phyloP scores from a whole-genome alignment of 1,140 invertebrate genomes.

The Holotrichia oblita region DNA sequence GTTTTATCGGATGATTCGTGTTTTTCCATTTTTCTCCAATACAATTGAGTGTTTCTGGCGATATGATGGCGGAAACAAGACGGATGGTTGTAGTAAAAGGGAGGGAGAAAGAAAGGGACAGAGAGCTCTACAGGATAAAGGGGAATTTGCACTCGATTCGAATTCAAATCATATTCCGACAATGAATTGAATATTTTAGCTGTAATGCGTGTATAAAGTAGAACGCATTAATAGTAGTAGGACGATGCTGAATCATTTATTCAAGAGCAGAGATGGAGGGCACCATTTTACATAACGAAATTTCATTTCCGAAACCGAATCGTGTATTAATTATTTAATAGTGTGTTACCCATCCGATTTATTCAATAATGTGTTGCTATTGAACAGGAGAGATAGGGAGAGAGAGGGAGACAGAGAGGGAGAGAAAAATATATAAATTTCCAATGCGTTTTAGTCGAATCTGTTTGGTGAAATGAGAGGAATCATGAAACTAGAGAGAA shows the following conservation, averaged over 20 bases:
- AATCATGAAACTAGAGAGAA: too few species aligned
- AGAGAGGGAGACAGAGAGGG: too few species aligned
- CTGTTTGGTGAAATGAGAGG: too few species aligned
- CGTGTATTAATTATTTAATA: neutral
- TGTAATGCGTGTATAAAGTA: neutral
- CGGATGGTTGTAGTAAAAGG: too few species aligned
- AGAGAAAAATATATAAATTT: too few species aligned
- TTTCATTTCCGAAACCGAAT: neutral
- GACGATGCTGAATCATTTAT: neutral
- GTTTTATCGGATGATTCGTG: neutral
- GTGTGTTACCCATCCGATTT: neutral
- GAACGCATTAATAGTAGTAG: neutral
- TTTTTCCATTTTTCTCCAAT: constrained; percentile 3
- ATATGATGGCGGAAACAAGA: too few species aligned
- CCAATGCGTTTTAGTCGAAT: too few species aligned
- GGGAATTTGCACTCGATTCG: neutral
- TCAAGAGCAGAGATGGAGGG: neutral
- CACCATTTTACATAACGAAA: neutral
- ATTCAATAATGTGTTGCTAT: too few species aligned
- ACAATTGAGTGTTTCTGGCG: too few species aligned
- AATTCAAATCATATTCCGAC: constrained; percentile 8
- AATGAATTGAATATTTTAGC: constrained; percentile 13
- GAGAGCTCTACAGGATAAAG: too few species aligned
- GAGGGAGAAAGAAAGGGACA: too few species aligned
- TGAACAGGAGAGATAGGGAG: too few species aligned